Conservation (phyloP, 2,888 invertebrate genomes). For the Hirtodrosophila confusa region DNA sequence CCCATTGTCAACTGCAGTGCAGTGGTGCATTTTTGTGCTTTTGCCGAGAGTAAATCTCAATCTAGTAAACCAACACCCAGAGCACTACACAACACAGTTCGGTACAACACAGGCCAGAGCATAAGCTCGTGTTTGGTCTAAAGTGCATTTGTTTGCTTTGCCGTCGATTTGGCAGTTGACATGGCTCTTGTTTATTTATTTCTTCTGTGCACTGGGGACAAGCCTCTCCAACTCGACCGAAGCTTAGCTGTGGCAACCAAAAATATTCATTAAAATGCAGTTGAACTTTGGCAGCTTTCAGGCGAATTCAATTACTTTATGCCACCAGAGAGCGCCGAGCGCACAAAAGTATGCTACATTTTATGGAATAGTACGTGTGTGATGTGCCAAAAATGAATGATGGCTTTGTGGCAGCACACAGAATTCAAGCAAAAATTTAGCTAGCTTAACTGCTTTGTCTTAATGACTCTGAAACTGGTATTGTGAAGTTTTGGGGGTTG, state of each 20-base stretch:
- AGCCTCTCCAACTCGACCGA: constrained; percentile 10
- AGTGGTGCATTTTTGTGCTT: constrained; percentile 3
- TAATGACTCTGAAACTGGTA: constrained; percentile 55
- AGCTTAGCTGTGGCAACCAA: constrained; percentile 19
- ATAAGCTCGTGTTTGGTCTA: constrained; percentile 19
- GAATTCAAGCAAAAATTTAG: not conserved
- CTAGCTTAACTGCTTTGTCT: constrained; percentile 26
- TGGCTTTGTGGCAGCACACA: constrained; percentile 14
- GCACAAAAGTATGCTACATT: constrained; percentile 31
- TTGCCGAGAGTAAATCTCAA: constrained; percentile 14
- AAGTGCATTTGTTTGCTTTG: constrained; percentile 26
- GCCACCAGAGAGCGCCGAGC: constrained; percentile 19
- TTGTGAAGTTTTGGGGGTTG: constrained; percentile 3
- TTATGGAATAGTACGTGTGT: not conserved
- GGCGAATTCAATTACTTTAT: constrained; percentile 56
- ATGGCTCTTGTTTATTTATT: constrained; percentile 37
- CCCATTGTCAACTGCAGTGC: constrained; percentile 6
- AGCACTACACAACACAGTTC: not conserved
- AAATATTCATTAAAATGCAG: constrained; percentile 63
- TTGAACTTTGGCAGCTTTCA: constrained; percentile 60
- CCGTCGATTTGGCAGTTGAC: constrained; percentile 25
- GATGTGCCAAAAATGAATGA: constrained; percentile 18
- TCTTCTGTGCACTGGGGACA: constrained; percentile 11
- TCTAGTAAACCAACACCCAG: constrained; percentile 9
- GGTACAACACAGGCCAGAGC: not conserved